Evolutionary conservation across 2,113 vertebrate species (phyloP).

Genomic region (Todiramphus saurophagus): DNA sequence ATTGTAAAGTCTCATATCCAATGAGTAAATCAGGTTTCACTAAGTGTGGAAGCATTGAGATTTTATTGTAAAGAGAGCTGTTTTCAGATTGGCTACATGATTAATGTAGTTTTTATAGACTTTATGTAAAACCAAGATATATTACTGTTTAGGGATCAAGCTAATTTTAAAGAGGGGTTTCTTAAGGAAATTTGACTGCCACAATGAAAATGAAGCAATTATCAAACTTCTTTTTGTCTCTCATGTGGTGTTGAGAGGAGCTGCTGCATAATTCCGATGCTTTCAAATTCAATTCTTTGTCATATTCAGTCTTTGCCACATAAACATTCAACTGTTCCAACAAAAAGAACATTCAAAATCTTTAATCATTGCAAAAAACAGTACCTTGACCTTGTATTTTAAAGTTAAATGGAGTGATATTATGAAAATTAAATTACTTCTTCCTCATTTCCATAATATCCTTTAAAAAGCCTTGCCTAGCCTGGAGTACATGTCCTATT

Average conservation of each 20-base stretch:
- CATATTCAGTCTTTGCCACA: conserved; percentile 25
- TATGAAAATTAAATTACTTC: conserved; percentile 78
- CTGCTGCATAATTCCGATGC: not conserved
- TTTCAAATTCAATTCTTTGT: conserved; percentile 28
- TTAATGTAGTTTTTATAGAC: not conserved
- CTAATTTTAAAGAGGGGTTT: conserved; percentile 46
- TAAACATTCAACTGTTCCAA: conserved; percentile 32
- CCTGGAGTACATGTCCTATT: conserved; percentile 65
- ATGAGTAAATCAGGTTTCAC: conserved; percentile 13
- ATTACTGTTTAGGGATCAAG: not conserved
- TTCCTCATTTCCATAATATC: conserved; percentile 77
- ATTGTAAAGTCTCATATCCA: not conserved
- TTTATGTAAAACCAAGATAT: not conserved
- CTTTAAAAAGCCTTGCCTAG: conserved; percentile 66
- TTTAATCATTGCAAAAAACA: conserved; percentile 69
- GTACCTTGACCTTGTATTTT: conserved; percentile 70
- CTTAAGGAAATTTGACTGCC: conserved; percentile 20
- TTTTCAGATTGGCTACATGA: not conserved
- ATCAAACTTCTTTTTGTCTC: conserved; percentile 1
- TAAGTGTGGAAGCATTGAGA: not conserved
- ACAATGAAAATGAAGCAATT: not conserved
- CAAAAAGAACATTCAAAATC: conserved; percentile 52
- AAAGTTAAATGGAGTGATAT: conserved; percentile 73
- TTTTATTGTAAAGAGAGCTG: not conserved
- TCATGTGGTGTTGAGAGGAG: not conserved